These are phyloP conservation scores for Telmatochromis sp. DNA, from an alignment of 2,113 vertebrate genomes.

Conservation along the genomic window DNA sequence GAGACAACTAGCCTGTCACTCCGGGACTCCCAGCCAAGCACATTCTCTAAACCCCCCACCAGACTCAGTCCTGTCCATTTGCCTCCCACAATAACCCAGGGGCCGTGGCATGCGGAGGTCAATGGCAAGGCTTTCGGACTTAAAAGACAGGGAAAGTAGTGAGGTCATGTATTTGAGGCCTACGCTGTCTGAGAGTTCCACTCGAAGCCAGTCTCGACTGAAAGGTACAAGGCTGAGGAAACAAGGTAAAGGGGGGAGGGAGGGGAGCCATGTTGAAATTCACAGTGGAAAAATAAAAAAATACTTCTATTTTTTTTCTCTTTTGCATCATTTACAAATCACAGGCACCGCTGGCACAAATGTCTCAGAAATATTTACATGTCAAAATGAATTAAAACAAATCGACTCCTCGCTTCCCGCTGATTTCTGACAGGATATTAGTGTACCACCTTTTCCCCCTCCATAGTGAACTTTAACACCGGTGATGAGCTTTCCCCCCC, in stretches of 20 bases:
- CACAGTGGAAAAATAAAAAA: slow-evolving; percentile 49
- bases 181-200: background rate
- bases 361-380: background rate
- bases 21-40: background rate
- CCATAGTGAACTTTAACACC: slow-evolving; percentile 32
- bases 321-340: slow-evolving; percentile 3
- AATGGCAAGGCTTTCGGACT: background rate
- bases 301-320: background rate
- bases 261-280: background rate
- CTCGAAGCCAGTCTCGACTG: background rate
- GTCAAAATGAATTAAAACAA: slow-evolving; percentile 18
- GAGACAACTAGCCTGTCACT: slow-evolving; percentile 9
- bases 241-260: background rate
- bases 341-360: slow-evolving; percentile 17
- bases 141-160: background rate
- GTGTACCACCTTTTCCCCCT: background rate
- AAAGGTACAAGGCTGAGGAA: background rate
- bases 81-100: background rate
- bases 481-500: background rate
- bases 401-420: background rate
- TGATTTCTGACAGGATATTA: background rate
- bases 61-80: background rate
- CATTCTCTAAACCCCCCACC: background rate
- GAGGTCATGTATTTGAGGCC: background rate
- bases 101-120: slow-evolving; percentile 13